These are phyloP conservation scores for Scaptomyza hsui DNA, from an alignment of 1,140 invertebrate species.

Conservation along the genomic window DNA sequence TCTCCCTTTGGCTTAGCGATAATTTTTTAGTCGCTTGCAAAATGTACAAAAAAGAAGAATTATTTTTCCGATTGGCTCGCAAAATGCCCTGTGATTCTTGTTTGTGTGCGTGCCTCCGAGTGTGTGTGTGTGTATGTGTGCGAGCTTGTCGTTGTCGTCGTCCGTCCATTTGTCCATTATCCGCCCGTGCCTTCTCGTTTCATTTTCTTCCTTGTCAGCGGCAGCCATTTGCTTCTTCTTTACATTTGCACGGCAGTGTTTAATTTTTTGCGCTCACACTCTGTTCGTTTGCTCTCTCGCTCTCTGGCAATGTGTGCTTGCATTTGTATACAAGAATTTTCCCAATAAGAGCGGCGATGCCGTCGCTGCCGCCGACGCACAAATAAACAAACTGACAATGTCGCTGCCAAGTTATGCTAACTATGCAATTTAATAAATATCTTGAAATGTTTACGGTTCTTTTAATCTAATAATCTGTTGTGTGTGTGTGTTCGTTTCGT, in stretches of 20 bases:
- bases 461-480: constrained; percentile 27
- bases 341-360: constrained; percentile 60
- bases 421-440: constrained; percentile 35
- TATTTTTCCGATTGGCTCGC: constrained; percentile 46
- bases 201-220: constrained; percentile 76
- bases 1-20: constrained; percentile 4
- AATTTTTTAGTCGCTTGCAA: constrained; percentile 19
- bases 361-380: constrained; percentile 7
- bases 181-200: constrained; percentile 66
- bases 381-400: constrained; percentile 30
- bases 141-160: constrained; percentile 13
- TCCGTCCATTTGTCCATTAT: constrained; percentile 56
- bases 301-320: constrained; percentile 38
- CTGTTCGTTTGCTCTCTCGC: constrained; percentile 25
- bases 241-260: constrained; percentile 52
- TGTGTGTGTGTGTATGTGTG: constrained; percentile 6
- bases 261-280: constrained; percentile 35
- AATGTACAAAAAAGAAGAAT: constrained; percentile 4
- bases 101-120: too few species aligned
- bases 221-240: constrained; percentile 76
- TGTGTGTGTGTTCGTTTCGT: background rate
- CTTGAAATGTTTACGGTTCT: background rate
- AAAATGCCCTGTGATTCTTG: constrained; percentile 15
- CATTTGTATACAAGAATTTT: constrained; percentile 76
- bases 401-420: constrained; percentile 33